Evolutionary conservation across 2,888 invertebrate genomes (phyloP).

Genomic region (Epirrita christyi): DNA sequence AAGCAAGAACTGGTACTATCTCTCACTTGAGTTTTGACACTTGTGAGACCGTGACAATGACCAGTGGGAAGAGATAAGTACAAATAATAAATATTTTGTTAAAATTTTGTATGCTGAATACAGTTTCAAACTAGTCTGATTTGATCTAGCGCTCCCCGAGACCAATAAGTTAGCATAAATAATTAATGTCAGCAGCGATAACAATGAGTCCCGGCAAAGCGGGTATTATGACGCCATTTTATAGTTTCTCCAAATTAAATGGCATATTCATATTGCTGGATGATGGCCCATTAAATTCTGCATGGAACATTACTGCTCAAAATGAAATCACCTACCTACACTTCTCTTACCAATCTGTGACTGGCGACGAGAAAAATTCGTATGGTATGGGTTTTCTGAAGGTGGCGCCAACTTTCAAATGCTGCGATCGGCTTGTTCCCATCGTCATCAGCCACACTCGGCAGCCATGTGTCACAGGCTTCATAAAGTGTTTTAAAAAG

Average conservation of each 20-base stretch:
- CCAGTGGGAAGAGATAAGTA: too few relatives aligned
- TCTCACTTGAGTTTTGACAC: too few relatives aligned
- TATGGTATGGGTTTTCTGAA: neutral
- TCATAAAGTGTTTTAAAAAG: too few relatives aligned
- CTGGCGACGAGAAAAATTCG: neutral
- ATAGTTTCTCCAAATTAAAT: neutral
- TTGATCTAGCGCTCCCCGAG: neutral
- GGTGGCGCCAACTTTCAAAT: neutral
- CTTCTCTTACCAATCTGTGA: neutral
- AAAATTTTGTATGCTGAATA: neutral
- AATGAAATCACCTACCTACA: neutral
- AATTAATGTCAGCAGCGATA: conserved; percentile 6
- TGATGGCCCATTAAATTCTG: neutral
- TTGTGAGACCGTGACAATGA: too few relatives aligned
- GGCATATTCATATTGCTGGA: neutral
- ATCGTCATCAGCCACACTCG: too few relatives aligned
- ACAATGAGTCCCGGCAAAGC: conserved; percentile 1
- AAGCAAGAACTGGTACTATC: too few relatives aligned
- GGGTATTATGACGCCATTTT: conserved; percentile 8
- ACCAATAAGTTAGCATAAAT: conserved; percentile 2
- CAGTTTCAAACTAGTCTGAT: neutral
- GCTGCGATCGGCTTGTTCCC: neutral
- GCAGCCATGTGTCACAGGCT: too few relatives aligned
- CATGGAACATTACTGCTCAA: neutral
- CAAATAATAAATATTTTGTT: neutral